These are phyloP conservation scores for Branchinecta lindahli DNA, from an alignment of 1,140 invertebrate genomes.

Conservation along the genomic window DNA sequence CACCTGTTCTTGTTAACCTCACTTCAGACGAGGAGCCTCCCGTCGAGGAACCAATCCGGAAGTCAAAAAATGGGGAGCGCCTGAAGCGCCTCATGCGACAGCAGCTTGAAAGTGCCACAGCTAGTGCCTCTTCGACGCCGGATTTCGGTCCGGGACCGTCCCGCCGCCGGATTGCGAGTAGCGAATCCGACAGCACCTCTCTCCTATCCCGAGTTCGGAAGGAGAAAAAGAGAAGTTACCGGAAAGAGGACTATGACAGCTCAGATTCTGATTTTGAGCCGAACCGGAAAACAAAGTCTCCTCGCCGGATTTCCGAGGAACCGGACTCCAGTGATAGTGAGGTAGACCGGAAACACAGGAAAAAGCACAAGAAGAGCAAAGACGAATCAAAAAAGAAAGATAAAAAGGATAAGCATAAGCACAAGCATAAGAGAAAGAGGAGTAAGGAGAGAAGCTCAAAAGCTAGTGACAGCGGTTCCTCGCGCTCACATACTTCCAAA, in stretches of 20 bases:
- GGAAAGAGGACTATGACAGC: background rate
- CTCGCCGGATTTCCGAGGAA: background rate
- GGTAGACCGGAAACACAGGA: background rate
- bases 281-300: background rate
- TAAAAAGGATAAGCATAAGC: background rate
- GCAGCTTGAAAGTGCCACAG: background rate
- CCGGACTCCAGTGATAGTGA: background rate
- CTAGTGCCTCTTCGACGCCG: background rate
- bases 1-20: background rate
- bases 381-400: background rate
- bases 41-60: background rate
- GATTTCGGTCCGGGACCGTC: background rate
- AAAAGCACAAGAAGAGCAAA: background rate
- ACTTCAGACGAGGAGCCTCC: background rate
- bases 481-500: no score
- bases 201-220: background rate
- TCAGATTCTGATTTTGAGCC: constrained; percentile 1
- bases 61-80: background rate
- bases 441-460: constrained; percentile 1
- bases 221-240: background rate
- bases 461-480: background rate
- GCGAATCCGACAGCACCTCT: background rate
- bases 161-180: background rate
- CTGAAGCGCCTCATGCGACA: background rate
- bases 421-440: background rate